A percentile compares a stretch with the other conserved stretches of the same genome.
Conservation (phyloP, 2,797 vertebrate genomes). For the Pangasius djambal region DNA sequence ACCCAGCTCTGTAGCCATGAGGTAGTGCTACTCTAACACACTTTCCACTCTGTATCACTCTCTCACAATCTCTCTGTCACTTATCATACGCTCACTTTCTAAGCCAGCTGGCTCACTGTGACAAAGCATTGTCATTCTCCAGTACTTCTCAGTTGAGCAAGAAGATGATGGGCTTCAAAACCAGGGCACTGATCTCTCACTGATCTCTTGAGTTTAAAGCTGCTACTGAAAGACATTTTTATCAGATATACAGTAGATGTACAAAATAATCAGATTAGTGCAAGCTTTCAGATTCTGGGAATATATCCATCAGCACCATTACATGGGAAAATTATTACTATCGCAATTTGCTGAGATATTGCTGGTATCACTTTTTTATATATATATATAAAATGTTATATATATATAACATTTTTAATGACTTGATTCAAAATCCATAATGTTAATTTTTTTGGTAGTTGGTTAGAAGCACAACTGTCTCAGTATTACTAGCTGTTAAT, state of each 20-base stretch:
- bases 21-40: slow-evolving; percentile 64
- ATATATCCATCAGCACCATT: background rate
- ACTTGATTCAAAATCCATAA: background rate
- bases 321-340: background rate
- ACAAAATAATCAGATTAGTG: background rate
- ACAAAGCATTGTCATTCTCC: background rate
- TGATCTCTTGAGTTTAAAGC: background rate
- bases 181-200: background rate
- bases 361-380: background rate
- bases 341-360: too few relatives aligned
- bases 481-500: background rate
- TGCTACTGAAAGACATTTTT: background rate
- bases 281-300: too few relatives aligned
- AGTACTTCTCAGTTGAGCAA: background rate
- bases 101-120: background rate
- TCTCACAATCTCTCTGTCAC: too few relatives aligned
- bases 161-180: background rate
- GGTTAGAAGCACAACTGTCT: background rate
- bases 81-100: background rate
- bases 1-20: slow-evolving; percentile 78
- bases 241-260: background rate
- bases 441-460: background rate
- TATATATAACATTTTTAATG: too few relatives aligned
- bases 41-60: background rate
- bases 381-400: too few relatives aligned